Base-by-base conservation (phyloP, 2,888 invertebrate species). In the Hypolimnas misippus region DNA sequence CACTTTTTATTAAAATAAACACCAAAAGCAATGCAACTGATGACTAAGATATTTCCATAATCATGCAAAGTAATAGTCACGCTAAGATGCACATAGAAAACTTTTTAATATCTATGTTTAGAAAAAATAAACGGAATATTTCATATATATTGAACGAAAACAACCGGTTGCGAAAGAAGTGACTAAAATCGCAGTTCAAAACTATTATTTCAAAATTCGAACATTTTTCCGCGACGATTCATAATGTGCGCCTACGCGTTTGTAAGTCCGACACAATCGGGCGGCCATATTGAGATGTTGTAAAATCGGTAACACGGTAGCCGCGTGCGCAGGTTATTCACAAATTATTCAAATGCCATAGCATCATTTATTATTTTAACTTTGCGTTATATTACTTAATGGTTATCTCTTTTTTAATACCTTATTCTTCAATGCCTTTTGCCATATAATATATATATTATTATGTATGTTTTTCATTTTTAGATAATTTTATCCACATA, bases 251-350 rank as follows among this genome's bases (percentile, higher is more conserved):
- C 68, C 68, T 57, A 68, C 68, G 58, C 21, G 16, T 16, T 14
- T 33, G 25, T 40, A 3, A 35, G 49, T 33, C 54, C 25, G 53
- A 53, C 57, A 40, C 52, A 54, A 49, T 57, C 57, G 53, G 35
- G 17, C 44, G 31, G 49, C 58, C 62, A 42, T 59, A 57, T 59
- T 53, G 50, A 52, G 38, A 51, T 16, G 25, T 19, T 56, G 62
- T 56, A 61, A 59, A 58, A 63, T 60, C 52, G 33, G 68, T 66
- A 68, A 59, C 66, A 57, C 68, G 21, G 68, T 62, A 64, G 68
- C 66, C 42, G 62, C 16, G 21, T 21, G 50, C 33, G 50, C 54
- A n/a, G n/a, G 51, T 59, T 52, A 61, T 63, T 61, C 51, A 61
- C 52, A 53, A 63, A 63, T 66, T 63, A 63, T 66, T 61, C 51